phyloP scores from a whole-genome alignment of 1,140 invertebrate species.

The Polypedilum pembai region DNA sequence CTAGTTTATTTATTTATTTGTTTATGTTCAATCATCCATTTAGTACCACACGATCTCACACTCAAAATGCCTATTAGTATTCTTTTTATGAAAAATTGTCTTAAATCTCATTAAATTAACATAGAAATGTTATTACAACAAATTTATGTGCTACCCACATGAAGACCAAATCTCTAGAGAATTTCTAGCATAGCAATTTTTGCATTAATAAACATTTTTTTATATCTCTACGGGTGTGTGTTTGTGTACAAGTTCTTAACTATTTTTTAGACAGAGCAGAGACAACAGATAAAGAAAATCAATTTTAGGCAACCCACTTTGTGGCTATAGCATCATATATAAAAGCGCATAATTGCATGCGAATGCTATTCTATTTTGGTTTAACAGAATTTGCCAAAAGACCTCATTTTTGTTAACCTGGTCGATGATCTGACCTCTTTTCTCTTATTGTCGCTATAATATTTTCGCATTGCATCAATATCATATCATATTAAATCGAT shows the following conservation, averaged over 20 bases:
- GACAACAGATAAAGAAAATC: no score
- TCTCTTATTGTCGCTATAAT: not conserved
- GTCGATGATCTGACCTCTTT: not conserved
- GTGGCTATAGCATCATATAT: no score
- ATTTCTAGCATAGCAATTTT: no score
- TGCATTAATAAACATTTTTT: not conserved
- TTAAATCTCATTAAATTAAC: not conserved
- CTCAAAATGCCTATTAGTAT: not conserved
- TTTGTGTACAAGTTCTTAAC: no score
- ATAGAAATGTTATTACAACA: not conserved
- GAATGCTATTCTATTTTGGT: no score
- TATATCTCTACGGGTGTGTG: not conserved
- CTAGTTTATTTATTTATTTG: not conserved
- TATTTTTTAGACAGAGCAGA: no score
- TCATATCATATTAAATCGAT: no score
- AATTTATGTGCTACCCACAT: not conserved
- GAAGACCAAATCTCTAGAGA: no score
- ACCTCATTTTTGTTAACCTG: not conserved
- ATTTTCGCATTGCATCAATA: not conserved
- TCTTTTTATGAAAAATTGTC: no score
- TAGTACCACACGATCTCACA: not conserved
- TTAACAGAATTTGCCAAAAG: not conserved
- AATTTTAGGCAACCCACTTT: no score
- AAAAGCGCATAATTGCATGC: no score
- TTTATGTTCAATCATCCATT: conserved; percentile 12